phyloP scores from a whole-genome alignment of 1,140 invertebrate genomes.

The Camponotus vicinus region DNA sequence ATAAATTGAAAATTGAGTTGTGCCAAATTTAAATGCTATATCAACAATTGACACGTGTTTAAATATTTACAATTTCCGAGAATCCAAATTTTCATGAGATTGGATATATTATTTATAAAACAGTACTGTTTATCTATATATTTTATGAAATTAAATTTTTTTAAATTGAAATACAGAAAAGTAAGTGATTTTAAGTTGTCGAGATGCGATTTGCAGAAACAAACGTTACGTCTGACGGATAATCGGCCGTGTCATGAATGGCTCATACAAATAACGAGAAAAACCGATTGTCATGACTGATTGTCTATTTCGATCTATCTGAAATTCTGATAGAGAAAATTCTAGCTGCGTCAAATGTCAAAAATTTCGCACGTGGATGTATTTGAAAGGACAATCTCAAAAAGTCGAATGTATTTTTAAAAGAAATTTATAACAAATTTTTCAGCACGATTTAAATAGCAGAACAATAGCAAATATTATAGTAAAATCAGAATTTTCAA shows the following conservation, averaged over 20 bases:
- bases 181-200: not conserved
- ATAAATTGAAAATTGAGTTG: not conserved
- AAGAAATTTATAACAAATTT: not conserved
- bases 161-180: not conserved
- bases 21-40: not conserved
- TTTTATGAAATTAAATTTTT: constrained; percentile 15
- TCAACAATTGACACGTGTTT: not conserved
- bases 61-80: constrained; percentile 21
- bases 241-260: not conserved
- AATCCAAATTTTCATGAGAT: not conserved
- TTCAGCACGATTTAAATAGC: not conserved
- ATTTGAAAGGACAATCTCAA: not conserved
- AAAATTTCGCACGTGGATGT: not conserved
- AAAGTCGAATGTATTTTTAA: not conserved
- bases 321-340: not conserved
- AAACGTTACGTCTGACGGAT: not conserved
- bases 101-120: constrained; percentile 12
- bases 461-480: not conserved
- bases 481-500: not conserved
- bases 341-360: not conserved
- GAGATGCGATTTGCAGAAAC: not conserved
- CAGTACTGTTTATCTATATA: not conserved
- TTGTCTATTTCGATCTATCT: not conserved
- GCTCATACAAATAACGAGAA: not conserved
- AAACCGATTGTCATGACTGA: not conserved